Evolutionary conservation across 2,888 invertebrate species (phyloP).

Genomic region (Ctena decussata): DNA sequence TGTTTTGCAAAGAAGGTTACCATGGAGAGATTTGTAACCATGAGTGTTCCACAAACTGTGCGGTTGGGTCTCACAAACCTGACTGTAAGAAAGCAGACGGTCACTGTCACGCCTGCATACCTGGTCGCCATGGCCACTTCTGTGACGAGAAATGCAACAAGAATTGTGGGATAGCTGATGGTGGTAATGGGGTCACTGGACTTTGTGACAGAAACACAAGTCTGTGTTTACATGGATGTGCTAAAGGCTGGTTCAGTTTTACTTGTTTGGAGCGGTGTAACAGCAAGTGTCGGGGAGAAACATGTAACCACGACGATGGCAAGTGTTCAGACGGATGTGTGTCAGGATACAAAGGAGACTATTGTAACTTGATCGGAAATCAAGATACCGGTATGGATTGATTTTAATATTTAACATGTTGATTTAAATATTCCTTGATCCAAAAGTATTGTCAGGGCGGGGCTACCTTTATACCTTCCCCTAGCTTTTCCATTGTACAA

Average conservation of each 20-base stretch:
- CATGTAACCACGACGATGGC: constrained; percentile 30
- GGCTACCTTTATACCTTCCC: too few species aligned
- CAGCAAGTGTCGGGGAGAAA: constrained; percentile 31
- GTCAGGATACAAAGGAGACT: constrained; percentile 32
- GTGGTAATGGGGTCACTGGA: not conserved
- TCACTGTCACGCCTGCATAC: constrained; percentile 21
- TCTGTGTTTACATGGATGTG: constrained; percentile 45
- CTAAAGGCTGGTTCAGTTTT: constrained; percentile 40
- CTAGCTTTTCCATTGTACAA: too few species aligned
- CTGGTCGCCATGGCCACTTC: constrained; percentile 34
- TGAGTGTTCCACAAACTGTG: constrained; percentile 22
- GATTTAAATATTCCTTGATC: too few species aligned
- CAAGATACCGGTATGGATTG: too few species aligned
- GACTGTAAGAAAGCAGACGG: constrained; percentile 34
- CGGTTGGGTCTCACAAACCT: not conserved
- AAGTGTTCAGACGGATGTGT: constrained; percentile 45
- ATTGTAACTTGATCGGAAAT: constrained; percentile 15
- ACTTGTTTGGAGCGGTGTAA: constrained; percentile 43
- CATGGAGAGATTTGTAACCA: constrained; percentile 26
- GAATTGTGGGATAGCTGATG: not conserved
- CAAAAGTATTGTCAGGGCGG: too few species aligned
- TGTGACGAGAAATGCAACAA: constrained; percentile 25
- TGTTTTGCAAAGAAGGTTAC: constrained; percentile 32
- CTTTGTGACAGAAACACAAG: constrained; percentile 41
- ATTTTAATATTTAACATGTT: too few species aligned